phyloP scores from a whole-genome alignment of 2,797 vertebrate genomes.

The Benthosema pterotum region DNA sequence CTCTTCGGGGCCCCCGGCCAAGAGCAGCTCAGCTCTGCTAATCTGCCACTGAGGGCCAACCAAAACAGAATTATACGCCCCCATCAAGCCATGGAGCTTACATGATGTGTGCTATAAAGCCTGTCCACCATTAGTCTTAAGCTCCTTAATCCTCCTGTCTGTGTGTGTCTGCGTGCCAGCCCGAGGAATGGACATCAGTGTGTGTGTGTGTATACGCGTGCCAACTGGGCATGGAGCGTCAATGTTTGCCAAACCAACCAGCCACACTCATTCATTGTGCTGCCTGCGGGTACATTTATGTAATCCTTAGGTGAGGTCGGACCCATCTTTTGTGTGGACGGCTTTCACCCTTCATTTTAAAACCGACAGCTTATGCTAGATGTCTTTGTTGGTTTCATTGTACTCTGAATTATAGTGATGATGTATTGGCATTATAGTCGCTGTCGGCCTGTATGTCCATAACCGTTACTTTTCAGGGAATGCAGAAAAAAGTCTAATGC shows the following conservation, averaged over 20 bases:
- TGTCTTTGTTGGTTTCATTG: too few species aligned
- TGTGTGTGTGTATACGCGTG: constrained; percentile 7
- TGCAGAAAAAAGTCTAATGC: too few species aligned
- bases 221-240: constrained; percentile 67
- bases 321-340: too few species aligned
- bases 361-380: background rate
- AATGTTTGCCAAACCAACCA: constrained; percentile 55
- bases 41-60: constrained; percentile 75
- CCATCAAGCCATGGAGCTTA: constrained; percentile 71
- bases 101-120: constrained; percentile 69
- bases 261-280: background rate
- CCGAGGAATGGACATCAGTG: background rate
- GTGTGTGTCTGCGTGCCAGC: constrained; percentile 50
- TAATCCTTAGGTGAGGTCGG: too few species aligned
- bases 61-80: constrained; percentile 72
- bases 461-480: too few species aligned
- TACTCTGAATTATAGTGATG: too few species aligned
- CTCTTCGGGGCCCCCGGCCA: constrained; percentile 73
- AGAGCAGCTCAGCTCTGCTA: constrained; percentile 72
- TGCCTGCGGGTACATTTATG: background rate
- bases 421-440: too few species aligned
- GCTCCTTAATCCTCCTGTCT: constrained; percentile 74
- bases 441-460: too few species aligned
- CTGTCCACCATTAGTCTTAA: constrained; percentile 79
- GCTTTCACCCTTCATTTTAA: background rate